Conservation (phyloP, 1,140 invertebrate species). For the Tenebrio molitor region DNA sequence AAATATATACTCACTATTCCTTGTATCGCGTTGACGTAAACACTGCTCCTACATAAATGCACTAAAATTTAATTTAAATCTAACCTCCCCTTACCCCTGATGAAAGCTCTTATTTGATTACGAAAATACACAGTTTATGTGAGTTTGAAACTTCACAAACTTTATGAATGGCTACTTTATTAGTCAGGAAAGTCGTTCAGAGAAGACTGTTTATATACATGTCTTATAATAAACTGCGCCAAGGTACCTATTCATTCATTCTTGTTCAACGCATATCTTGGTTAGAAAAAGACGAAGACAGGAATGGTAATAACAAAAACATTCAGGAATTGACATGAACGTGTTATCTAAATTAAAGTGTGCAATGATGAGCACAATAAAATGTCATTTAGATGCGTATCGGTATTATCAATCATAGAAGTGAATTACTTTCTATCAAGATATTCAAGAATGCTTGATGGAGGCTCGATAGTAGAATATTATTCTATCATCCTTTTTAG, state of each 20-base stretch:
- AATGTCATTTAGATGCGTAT: background rate
- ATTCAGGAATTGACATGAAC: background rate
- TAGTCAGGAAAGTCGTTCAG: conserved; percentile 26
- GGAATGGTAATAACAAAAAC: background rate
- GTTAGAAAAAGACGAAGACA: background rate
- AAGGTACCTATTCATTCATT: background rate
- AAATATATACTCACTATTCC: too few relatives aligned
- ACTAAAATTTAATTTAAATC: conserved; percentile 34
- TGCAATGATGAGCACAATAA: background rate
- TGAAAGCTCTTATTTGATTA: conserved; percentile 30
- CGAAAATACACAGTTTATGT: conserved; percentile 31
- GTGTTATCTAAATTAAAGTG: background rate
- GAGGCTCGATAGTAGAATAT: too few relatives aligned
- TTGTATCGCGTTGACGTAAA: background rate
- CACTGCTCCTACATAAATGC: conserved; percentile 1
- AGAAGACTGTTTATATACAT: conserved; percentile 30
- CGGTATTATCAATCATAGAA: background rate
- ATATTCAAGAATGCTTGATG: too few relatives aligned
- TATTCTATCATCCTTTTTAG: too few relatives aligned
- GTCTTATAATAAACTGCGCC: conserved; percentile 13
- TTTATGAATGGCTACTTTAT: conserved; percentile 34
- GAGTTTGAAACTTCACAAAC: conserved; percentile 31
- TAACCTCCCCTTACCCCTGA: conserved; percentile 1
- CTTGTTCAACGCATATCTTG: background rate
- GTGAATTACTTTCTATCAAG: background rate